These are phyloP conservation scores for Hymenopus coronatus DNA, from an alignment of 2,888 invertebrate species.

Conservation along the genomic window DNA sequence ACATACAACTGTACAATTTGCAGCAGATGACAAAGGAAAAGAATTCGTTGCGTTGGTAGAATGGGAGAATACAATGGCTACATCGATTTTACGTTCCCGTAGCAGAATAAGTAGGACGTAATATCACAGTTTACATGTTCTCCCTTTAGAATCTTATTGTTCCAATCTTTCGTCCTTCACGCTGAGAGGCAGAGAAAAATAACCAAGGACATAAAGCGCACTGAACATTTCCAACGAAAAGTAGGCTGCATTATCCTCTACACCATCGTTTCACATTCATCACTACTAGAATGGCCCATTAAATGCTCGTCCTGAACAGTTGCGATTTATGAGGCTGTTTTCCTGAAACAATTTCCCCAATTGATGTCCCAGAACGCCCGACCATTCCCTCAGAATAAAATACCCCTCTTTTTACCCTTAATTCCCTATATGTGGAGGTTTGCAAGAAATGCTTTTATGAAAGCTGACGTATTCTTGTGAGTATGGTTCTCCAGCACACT, in stretches of 20 bases:
- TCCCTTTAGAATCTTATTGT: background rate
- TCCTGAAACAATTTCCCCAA: background rate
- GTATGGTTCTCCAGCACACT: too few species aligned
- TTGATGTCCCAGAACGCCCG: background rate
- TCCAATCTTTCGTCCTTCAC: too few species aligned
- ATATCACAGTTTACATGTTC: background rate
- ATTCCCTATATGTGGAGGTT: background rate
- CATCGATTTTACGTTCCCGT: background rate
- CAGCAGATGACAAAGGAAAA: background rate
- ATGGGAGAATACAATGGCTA: background rate
- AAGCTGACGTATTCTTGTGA: too few species aligned
- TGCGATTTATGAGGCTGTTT: background rate
- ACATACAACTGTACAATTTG: background rate
- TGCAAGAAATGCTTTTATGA: background rate
- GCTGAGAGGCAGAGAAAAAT: too few species aligned
- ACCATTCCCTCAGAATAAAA: background rate
- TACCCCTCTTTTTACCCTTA: background rate
- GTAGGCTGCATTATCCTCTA: background rate
- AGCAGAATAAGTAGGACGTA: background rate
- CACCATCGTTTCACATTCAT: background rate
- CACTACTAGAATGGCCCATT: background rate
- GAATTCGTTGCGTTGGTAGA: background rate
- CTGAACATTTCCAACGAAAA: background rate
- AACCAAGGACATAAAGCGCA: too few species aligned
- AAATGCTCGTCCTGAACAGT: background rate